Conservation (phyloP, 2,113 vertebrate genomes). For the Callopanchax toddi region DNA sequence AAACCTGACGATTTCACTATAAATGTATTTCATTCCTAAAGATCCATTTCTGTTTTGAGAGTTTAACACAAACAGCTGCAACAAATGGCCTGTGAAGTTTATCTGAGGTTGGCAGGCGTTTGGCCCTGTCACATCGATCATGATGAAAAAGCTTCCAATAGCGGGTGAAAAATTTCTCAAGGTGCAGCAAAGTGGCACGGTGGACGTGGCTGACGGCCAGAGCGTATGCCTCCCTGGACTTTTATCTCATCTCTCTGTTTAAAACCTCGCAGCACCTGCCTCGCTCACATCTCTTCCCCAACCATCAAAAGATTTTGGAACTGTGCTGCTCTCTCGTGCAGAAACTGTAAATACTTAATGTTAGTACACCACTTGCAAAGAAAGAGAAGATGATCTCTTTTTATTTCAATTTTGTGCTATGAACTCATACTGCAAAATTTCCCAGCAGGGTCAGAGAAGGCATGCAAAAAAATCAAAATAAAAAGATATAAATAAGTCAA, state of each 20-base stretch:
- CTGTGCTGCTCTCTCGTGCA: not conserved
- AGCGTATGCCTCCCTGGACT: conserved; percentile 45
- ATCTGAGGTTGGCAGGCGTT: conserved; percentile 36
- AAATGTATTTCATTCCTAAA: not conserved
- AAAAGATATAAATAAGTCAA: not conserved
- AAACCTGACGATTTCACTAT: not conserved
- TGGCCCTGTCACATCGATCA: conserved; percentile 19
- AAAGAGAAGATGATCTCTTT: conserved; percentile 5
- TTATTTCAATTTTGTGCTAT: conserved; percentile 3
- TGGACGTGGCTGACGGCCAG: conserved; percentile 46
- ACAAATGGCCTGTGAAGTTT: conserved; percentile 46
- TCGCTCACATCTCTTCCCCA: conserved; percentile 26
- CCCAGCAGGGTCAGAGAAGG: not conserved
- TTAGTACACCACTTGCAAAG: not conserved
- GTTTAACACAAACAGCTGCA: conserved; percentile 3
- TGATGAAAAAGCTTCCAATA: conserved; percentile 51
- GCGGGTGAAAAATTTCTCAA: conserved; percentile 61
- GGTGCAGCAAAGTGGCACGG: conserved; percentile 49
- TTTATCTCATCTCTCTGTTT: conserved; percentile 34
- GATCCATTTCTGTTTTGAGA: not conserved
- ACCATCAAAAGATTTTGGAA: conserved; percentile 10
- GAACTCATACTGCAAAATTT: not conserved
- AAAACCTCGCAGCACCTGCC: conserved; percentile 50
- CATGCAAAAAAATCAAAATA: not conserved
- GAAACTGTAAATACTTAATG: conserved; percentile 13